A percentile compares a stretch with the other conserved stretches of the same genome.
These are phyloP conservation scores for Imbricaverruca yamaguchii DNA, from an alignment of 2,888 invertebrate genomes.

Conservation along the genomic window DNA sequence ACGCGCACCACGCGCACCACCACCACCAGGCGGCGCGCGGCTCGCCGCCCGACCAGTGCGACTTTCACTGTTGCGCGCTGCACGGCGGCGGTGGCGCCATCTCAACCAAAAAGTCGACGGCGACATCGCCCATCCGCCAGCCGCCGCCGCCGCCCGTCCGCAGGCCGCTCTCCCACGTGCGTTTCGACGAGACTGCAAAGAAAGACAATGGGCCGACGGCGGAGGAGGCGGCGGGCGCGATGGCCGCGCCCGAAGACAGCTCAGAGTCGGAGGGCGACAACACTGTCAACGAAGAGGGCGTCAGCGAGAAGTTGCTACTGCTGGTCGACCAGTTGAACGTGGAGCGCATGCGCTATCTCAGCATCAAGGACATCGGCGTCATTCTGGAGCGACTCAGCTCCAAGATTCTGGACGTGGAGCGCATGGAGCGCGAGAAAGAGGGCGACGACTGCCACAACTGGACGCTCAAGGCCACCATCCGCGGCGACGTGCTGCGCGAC, in stretches of 20 bases:
- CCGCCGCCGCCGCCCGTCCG: neutral
- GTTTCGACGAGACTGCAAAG: neutral
- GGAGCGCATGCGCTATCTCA: slow-evolving; percentile 83
- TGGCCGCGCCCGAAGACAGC: slow-evolving; percentile 63
- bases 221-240: slow-evolving; percentile 40
- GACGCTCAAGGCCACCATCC: slow-evolving; percentile 92
- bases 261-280: slow-evolving; percentile 90
- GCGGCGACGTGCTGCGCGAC: slow-evolving; percentile 82
- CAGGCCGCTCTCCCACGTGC: neutral
- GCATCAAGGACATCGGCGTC: slow-evolving; percentile 90
- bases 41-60: slow-evolving; percentile 55
- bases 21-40: slow-evolving; percentile 32
- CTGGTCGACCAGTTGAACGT: slow-evolving; percentile 87
- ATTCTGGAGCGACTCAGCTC: slow-evolving; percentile 85
- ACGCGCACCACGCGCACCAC: slow-evolving; percentile 51
- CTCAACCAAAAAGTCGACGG: slow-evolving; percentile 72
- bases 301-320: slow-evolving; percentile 84
- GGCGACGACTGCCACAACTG: slow-evolving; percentile 92
- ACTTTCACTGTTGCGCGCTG: slow-evolving; percentile 90
- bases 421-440: slow-evolving; percentile 82
- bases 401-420: slow-evolving; percentile 87
- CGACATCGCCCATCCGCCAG: slow-evolving; percentile 86
- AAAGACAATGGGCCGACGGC: slow-evolving; percentile 32
- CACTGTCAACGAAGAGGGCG: slow-evolving; percentile 61
- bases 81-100: slow-evolving; percentile 77